phyloP scores from a whole-genome alignment of 2,888 invertebrate species.

The Mechanitis messenoides region DNA sequence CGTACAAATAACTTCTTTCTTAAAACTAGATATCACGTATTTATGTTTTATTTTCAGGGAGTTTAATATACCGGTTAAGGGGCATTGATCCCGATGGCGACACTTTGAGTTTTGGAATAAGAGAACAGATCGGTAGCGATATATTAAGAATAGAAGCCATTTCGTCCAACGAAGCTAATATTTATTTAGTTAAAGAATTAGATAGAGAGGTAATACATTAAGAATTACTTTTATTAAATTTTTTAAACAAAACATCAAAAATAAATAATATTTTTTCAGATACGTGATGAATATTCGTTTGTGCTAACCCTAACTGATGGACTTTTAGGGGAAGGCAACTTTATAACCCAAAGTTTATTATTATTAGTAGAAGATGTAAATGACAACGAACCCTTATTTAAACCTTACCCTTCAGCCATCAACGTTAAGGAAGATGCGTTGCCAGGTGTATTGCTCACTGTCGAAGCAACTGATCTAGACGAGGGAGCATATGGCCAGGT shows the following conservation, averaged over 20 bases:
- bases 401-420: constrained; percentile 89
- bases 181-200: constrained; percentile 91
- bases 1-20: not conserved
- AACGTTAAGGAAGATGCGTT: constrained; percentile 86
- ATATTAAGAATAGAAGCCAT: constrained; percentile 89
- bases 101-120: constrained; percentile 86
- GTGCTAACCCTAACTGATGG: constrained; percentile 93
- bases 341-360: constrained; percentile 91
- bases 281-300: constrained; percentile 90
- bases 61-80: constrained; percentile 86
- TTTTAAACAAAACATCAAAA: not conserved
- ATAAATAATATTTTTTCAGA: constrained; percentile 63
- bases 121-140: constrained; percentile 87
- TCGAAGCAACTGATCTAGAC: constrained; percentile 92
- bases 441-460: constrained; percentile 84
- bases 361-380: constrained; percentile 94
- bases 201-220: constrained; percentile 85
- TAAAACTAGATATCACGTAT: not conserved
- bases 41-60: constrained; percentile 76
- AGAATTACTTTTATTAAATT: not conserved
- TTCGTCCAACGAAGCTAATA: constrained; percentile 88
- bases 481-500: constrained; percentile 95
- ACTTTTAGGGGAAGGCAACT: constrained; percentile 89
- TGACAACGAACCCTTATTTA: constrained; percentile 92
- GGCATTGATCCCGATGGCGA: constrained; percentile 93